phyloP scores from a whole-genome alignment of 2,797 vertebrate genomes.

The Halcyon leucocephala region DNA sequence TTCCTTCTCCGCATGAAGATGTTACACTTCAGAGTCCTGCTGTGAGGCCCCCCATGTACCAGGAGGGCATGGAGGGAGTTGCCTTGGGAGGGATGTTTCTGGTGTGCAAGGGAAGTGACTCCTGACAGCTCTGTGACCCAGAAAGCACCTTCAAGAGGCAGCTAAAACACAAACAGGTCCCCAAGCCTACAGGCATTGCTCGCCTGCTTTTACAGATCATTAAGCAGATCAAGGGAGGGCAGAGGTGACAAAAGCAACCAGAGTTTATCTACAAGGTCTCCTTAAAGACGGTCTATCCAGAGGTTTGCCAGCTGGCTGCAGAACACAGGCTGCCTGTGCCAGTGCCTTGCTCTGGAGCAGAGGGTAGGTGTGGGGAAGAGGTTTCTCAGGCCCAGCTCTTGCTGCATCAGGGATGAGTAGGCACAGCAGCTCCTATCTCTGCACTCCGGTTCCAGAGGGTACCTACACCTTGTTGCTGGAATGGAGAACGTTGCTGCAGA shows the following conservation, averaged over 20 bases:
- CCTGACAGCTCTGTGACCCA: background rate
- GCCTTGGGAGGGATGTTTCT: background rate
- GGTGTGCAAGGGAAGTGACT: background rate
- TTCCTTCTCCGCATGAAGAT: fast-evolving
- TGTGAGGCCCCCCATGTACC: fast-evolving
- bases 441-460: fast-evolving
- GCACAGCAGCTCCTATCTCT: fast-evolving
- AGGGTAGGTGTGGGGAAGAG: background rate
- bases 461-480: fast-evolving
- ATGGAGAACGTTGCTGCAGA: background rate
- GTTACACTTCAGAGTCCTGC: background rate
- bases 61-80: background rate
- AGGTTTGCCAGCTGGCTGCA: background rate
- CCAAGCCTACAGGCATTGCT: background rate
- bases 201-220: background rate
- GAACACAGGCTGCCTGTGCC: fast-evolving
- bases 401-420: fast-evolving
- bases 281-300: fast-evolving
- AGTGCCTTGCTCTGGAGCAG: background rate
- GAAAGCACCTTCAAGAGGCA: background rate
- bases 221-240: background rate
- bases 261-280: background rate
- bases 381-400: background rate
- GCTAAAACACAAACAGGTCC: background rate
- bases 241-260: background rate